Percentiles rank a stretch among this genome's conserved stretches.
These are phyloP conservation scores for Euschistus heros DNA, from an alignment of 1,140 invertebrate species.

Conservation along the genomic window DNA sequence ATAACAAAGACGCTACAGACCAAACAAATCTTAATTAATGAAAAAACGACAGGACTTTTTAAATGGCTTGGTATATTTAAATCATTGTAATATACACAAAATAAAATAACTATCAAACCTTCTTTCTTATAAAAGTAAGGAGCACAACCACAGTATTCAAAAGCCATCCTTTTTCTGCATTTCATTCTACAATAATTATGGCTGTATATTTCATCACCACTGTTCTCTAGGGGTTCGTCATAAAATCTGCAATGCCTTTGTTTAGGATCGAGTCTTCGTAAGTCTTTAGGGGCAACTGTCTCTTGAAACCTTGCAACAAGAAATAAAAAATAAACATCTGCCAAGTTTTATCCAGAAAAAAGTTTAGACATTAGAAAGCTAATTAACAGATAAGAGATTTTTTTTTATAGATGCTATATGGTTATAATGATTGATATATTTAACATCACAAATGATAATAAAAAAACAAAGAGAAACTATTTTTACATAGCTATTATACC, in stretches of 20 bases:
- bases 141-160: conserved; percentile 48
- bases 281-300: conserved; percentile 37
- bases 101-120: conserved; percentile 4
- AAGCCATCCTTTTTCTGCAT: conserved; percentile 46
- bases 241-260: conserved; percentile 46
- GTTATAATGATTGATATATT: no score
- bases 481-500: no score
- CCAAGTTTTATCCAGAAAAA: not conserved
- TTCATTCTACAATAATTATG: conserved; percentile 55
- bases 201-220: conserved; percentile 48
- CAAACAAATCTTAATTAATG: no score
- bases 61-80: no score
- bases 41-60: no score
- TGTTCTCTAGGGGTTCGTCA: conserved; percentile 43
- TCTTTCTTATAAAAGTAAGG: conserved; percentile 34
- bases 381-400: not conserved
- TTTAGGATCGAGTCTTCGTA: conserved; percentile 34
- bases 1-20: no score
- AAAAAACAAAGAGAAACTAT: no score
- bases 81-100: no score
- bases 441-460: no score
- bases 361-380: not conserved
- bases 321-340: no score
- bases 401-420: no score
- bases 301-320: conserved; percentile 35